phyloP scores from a whole-genome alignment of 2,888 invertebrate species.

The Leptopterna dolabrata region DNA sequence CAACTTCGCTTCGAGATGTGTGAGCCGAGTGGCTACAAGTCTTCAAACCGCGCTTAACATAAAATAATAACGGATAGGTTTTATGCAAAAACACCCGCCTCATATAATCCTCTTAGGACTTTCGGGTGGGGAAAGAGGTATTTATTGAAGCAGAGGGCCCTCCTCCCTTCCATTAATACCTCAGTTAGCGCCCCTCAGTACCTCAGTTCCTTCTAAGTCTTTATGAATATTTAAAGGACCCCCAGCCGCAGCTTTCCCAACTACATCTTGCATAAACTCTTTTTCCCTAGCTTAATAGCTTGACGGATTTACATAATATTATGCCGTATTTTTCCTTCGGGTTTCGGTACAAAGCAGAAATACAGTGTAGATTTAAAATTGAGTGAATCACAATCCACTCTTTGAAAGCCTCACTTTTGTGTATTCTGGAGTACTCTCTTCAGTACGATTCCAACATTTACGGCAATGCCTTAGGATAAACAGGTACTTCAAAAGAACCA shows the following conservation, averaged over 20 bases:
- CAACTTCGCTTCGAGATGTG: conserved; percentile 24
- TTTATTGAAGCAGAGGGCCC: conserved; percentile 54
- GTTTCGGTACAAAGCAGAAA: neutral
- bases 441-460: too few relatives aligned
- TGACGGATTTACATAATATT: conserved; percentile 50
- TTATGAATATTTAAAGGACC: conserved; percentile 54
- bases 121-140: conserved; percentile 46
- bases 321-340: conserved; percentile 42
- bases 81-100: conserved; percentile 55
- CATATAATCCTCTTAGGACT: conserved; percentile 54
- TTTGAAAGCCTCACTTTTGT: too few relatives aligned
- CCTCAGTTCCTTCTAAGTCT: conserved; percentile 47
- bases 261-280: conserved; percentile 52
- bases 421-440: too few relatives aligned
- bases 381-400: too few relatives aligned
- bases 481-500: too few relatives aligned
- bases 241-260: conserved; percentile 34
- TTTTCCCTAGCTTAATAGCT: conserved; percentile 48
- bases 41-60: conserved; percentile 50
- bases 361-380: neutral
- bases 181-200: conserved; percentile 48
- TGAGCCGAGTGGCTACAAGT: neutral
- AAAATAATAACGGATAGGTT: conserved; percentile 56
- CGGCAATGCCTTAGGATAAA: too few relatives aligned
- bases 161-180: conserved; percentile 48